A percentile compares a stretch with the other conserved stretches of the same genome.
phyloP scores from a whole-genome alignment of 2,797 vertebrate genomes.

The Lacerta bilineata region DNA sequence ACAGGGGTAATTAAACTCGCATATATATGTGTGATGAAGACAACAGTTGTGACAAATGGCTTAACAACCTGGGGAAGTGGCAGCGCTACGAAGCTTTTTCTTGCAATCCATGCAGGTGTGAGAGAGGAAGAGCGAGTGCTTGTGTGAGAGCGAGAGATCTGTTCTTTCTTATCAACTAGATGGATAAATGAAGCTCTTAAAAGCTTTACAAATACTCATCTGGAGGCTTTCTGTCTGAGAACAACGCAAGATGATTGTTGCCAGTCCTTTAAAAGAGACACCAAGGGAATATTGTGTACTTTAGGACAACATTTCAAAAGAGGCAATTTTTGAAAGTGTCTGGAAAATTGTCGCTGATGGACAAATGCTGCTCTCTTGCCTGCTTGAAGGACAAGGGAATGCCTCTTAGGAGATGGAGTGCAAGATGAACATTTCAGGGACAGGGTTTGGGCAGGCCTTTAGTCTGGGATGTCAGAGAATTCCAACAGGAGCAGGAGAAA shows the following conservation, averaged over 20 bases:
- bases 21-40: slow-evolving; percentile 35
- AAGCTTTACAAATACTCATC: slow-evolving; percentile 23
- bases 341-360: background rate
- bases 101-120: slow-evolving; percentile 6
- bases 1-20: slow-evolving; percentile 39
- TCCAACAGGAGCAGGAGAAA: too few species aligned
- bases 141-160: background rate
- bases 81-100: slow-evolving; percentile 16
- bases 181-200: slow-evolving; percentile 13
- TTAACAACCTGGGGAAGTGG: slow-evolving; percentile 6
- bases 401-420: background rate
- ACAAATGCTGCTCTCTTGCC: background rate
- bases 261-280: background rate
- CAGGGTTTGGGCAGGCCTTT: background rate
- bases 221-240: slow-evolving; percentile 13
- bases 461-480: background rate
- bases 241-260: slow-evolving; percentile 5
- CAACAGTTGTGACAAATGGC: slow-evolving; percentile 39
- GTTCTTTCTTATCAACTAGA: slow-evolving; percentile 1
- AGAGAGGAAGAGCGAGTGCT: background rate
- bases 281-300: background rate
- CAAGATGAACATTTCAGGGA: background rate
- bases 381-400: background rate
- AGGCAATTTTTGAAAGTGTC: background rate
- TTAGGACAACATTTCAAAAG: background rate